phyloP scores from a whole-genome alignment of 2,113 vertebrate species.

The Pseudorectes ferrugineus region DNA sequence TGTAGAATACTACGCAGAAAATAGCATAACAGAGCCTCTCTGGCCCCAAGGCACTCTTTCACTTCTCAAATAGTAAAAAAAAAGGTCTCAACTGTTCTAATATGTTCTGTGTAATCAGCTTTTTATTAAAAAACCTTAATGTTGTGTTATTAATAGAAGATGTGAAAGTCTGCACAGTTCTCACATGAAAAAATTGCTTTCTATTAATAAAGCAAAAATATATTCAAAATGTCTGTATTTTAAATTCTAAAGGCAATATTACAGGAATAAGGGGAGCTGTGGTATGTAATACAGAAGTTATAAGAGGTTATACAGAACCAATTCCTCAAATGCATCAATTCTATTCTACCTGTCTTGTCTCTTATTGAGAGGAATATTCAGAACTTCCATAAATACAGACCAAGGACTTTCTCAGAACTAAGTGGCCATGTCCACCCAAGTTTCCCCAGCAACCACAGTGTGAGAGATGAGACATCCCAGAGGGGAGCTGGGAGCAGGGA shows the following conservation, averaged over 20 bases:
- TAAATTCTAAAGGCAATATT: neutral
- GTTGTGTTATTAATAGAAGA: neutral
- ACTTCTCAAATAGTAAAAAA: neutral
- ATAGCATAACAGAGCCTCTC: neutral
- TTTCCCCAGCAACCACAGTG: neutral
- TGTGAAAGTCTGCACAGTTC: neutral
- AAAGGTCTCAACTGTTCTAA: neutral
- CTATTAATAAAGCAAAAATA: neutral
- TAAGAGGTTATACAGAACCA: neutral
- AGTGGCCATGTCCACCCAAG: neutral
- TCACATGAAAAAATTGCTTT: neutral
- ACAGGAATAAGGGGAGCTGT: neutral
- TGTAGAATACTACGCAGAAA: neutral
- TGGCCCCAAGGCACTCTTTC: neutral
- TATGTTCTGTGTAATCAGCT: neutral
- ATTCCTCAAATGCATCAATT: neutral
- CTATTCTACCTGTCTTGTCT: constrained; percentile 9
- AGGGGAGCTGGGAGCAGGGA: neutral
- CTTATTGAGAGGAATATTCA: constrained; percentile 21
- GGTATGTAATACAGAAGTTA: fast-evolving
- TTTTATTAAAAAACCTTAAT: neutral
- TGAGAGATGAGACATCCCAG: neutral
- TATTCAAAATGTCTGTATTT: neutral
- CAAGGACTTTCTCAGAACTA: constrained; percentile 14
- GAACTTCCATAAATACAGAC: constrained; percentile 35